A percentile compares a stretch with the other conserved stretches of the same genome.
These are phyloP conservation scores for Pimpla rufipes DNA, from an alignment of 2,888 invertebrate genomes.

Conservation along the genomic window DNA sequence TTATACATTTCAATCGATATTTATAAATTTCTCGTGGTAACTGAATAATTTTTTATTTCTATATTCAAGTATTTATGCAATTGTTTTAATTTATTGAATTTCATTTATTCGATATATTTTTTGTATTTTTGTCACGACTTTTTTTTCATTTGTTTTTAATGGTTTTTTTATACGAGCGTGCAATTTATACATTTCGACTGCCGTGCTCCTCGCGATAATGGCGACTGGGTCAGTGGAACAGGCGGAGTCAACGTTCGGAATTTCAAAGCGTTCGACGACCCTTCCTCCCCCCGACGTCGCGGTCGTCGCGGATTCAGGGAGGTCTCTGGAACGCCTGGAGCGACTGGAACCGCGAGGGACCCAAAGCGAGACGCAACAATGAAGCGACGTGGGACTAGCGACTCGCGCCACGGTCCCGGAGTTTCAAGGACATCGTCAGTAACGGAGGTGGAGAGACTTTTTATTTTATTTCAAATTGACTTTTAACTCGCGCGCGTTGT, in stretches of 20 bases:
- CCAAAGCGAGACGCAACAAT: constrained; percentile 32
- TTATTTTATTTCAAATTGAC: neutral
- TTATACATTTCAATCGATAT: neutral
- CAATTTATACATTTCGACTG: neutral
- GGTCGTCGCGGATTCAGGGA: neutral
- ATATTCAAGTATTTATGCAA: neutral
- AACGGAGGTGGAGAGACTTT: neutral
- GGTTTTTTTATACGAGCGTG: neutral
- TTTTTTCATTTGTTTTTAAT: neutral
- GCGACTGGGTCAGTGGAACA: constrained; percentile 59
- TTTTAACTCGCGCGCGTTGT: neutral
- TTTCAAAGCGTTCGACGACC: constrained; percentile 65
- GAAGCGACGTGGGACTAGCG: neutral
- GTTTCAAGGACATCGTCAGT: neutral
- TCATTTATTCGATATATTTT: neutral
- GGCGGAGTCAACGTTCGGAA: constrained; percentile 52
- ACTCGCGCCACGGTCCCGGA: neutral
- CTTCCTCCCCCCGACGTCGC: constrained; percentile 23
- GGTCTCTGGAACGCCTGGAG: constrained; percentile 11
- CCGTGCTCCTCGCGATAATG: neutral
- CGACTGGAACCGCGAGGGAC: constrained; percentile 13
- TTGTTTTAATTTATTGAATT: neutral
- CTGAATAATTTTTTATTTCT: no score
- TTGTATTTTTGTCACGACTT: neutral
- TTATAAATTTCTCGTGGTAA: neutral